phyloP scores from a whole-genome alignment of 2,888 invertebrate species.

The Mythimna pallens region DNA sequence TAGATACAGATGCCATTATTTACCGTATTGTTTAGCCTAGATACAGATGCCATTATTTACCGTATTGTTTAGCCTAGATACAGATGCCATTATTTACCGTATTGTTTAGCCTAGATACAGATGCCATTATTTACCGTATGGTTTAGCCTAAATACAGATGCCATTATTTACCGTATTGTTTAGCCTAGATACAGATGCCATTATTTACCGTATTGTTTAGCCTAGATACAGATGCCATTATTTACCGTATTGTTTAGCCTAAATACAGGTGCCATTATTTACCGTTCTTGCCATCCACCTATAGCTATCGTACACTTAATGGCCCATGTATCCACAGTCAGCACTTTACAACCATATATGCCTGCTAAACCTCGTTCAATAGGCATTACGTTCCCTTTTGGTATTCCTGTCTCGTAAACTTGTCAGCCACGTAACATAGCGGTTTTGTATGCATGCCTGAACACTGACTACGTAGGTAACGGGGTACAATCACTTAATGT shows the following conservation, averaged over 20 bases:
- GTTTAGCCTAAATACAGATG: too few species aligned
- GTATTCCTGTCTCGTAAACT: constrained; percentile 62
- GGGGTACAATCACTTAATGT: constrained; percentile 60
- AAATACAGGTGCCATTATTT: constrained; percentile 2
- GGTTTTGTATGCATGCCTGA: constrained; percentile 54
- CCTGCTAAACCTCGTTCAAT: constrained; percentile 19
- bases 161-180: constrained; percentile 8
- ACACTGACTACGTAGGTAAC: constrained; percentile 36
- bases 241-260: not conserved
- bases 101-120: too few species aligned
- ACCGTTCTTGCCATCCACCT: not conserved
- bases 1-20: constrained; percentile 2
- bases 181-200: not conserved
- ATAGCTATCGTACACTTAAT: constrained; percentile 20
- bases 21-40: not conserved
- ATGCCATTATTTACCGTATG: constrained; percentile 8
- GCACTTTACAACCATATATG: constrained; percentile 22
- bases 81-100: constrained; percentile 5
- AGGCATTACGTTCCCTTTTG: constrained; percentile 43
- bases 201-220: constrained; percentile 4
- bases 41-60: constrained; percentile 6
- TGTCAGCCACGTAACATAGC: constrained; percentile 48
- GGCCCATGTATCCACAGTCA: constrained; percentile 11
- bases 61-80: too few species aligned
- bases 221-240: not conserved